A percentile compares a stretch with the other conserved stretches of the same genome.
Conservation (phyloP, 2,888 invertebrate species). For the Gasteruption jaculator region DNA sequence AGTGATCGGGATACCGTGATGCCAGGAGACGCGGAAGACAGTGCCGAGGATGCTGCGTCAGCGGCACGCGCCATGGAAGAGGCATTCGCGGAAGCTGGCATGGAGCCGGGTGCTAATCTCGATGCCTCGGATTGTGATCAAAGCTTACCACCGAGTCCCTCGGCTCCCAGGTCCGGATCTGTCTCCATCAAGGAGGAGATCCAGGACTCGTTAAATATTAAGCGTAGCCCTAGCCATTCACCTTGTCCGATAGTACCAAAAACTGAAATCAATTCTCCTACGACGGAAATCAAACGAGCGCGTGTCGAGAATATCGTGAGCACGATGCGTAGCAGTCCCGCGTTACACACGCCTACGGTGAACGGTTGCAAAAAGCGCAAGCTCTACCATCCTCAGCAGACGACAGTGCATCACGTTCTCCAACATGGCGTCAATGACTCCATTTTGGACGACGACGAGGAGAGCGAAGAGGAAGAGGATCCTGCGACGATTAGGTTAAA, state of each 20-base stretch:
- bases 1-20: conserved; percentile 47
- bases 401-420: conserved; percentile 63
- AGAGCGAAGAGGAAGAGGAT: conserved; percentile 72
- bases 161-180: conserved; percentile 45
- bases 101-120: conserved; percentile 51
- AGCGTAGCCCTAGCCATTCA: conserved; percentile 46
- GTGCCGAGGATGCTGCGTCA: conserved; percentile 50
- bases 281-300: conserved; percentile 83
- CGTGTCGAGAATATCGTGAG: conserved; percentile 94
- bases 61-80: conserved; percentile 58
- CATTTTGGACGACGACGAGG: conserved; percentile 65
- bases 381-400: conserved; percentile 92
- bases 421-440: conserved; percentile 58
- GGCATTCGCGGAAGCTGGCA: conserved; percentile 62
- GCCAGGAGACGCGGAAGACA: conserved; percentile 49
- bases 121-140: conserved; percentile 49
- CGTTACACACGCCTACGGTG: conserved; percentile 64
- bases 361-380: conserved; percentile 96
- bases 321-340: conserved; percentile 85
- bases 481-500: conserved; percentile 78
- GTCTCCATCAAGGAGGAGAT: conserved; percentile 48
- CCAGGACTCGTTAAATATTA: conserved; percentile 42
- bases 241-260: conserved; percentile 46
- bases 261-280: conserved; percentile 50
- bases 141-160: conserved; percentile 47